These are phyloP conservation scores for Lagopus muta DNA, from an alignment of 2,113 vertebrate genomes.

Conservation along the genomic window DNA sequence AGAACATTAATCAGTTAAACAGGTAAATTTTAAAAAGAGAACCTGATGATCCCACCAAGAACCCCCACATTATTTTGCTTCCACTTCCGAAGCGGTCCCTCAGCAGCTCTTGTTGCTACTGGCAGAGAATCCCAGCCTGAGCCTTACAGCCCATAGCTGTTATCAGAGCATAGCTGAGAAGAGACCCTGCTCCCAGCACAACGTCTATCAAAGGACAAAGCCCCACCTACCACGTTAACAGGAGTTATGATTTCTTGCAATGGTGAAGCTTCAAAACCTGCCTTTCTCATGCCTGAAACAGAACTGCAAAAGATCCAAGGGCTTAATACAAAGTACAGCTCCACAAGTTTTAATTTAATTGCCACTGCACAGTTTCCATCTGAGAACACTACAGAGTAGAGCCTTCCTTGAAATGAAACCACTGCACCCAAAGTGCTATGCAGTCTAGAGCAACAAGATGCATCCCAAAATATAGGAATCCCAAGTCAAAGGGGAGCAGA, in stretches of 20 bases:
- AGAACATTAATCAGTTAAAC: not conserved
- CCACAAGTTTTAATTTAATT: not conserved
- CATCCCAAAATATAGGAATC: not conserved
- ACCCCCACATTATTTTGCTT: not conserved
- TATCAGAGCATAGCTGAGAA: not conserved
- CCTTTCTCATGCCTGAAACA: conserved; percentile 15
- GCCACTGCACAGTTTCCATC: not conserved
- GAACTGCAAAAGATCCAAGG: conserved; percentile 8
- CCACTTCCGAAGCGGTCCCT: not conserved
- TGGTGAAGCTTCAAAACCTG: not conserved
- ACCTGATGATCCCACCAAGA: not conserved
- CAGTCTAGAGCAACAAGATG: not conserved
- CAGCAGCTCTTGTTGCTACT: not conserved
- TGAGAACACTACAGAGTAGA: not conserved
- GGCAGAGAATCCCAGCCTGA: not conserved
- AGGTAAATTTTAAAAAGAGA: not conserved
- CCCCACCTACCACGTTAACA: not conserved
- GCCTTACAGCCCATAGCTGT: not conserved
- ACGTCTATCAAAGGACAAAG: not conserved
- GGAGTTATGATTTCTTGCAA: not conserved
- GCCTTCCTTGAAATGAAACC: not conserved
- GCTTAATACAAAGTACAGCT: not conserved
- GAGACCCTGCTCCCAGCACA: not conserved
- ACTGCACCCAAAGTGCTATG: not conserved
- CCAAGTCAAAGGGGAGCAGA: not conserved